phyloP scores from a whole-genome alignment of 2,113 vertebrate species.

The Engystomops pustulosus region DNA sequence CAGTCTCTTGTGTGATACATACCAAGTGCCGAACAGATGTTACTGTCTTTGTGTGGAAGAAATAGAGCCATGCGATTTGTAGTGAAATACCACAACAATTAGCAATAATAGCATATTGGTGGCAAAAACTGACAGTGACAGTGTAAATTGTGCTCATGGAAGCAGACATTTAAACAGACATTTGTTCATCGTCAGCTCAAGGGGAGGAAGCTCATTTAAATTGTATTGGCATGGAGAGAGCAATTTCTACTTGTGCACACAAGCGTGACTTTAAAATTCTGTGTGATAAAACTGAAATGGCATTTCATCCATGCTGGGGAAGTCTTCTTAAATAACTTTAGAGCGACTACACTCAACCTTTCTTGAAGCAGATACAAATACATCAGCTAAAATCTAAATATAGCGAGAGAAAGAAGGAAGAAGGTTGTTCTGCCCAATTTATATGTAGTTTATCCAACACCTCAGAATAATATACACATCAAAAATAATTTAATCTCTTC shows the following conservation, averaged over 20 bases:
- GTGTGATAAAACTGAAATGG: slow-evolving; percentile 52
- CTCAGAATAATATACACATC: background rate
- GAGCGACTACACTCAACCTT: slow-evolving; percentile 25
- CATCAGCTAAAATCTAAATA: no score
- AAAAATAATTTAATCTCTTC: background rate
- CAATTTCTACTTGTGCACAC: slow-evolving; percentile 53
- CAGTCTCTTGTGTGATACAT: background rate
- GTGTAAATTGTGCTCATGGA: slow-evolving; percentile 35
- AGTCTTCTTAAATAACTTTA: slow-evolving; percentile 41
- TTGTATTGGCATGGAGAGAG: slow-evolving; percentile 41
- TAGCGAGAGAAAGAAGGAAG: no score
- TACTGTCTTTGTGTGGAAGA: background rate
- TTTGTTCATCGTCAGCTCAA: slow-evolving; percentile 25
- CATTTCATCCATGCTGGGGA: slow-evolving; percentile 44
- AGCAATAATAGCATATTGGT: slow-evolving; percentile 27
- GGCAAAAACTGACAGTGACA: slow-evolving; percentile 15
- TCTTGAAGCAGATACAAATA: slow-evolving; percentile 23
- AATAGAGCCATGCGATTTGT: background rate
- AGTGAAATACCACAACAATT: background rate
- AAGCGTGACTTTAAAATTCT: slow-evolving; percentile 52
- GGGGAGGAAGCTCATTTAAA: slow-evolving; percentile 38
- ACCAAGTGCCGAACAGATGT: background rate
- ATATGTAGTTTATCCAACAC: no score
- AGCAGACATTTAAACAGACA: slow-evolving; percentile 33
- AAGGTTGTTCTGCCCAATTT: background rate